Conservation (phyloP, 2,797 vertebrate species). For the Nyctalus aviator region DNA sequence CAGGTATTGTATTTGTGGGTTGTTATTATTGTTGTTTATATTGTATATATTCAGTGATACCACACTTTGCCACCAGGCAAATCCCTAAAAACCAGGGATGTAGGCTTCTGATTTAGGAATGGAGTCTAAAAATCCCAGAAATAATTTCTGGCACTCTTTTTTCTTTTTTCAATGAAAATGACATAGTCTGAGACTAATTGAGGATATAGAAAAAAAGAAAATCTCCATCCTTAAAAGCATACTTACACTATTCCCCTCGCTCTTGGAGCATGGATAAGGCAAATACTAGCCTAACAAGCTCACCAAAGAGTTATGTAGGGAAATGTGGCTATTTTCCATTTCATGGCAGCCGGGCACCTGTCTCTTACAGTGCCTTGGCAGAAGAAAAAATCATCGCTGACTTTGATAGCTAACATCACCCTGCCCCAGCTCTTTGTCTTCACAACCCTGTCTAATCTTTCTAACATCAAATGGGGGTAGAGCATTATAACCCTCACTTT, state of each 20-base stretch:
- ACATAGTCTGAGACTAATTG: not conserved
- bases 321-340: not conserved
- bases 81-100: slow-evolving; percentile 30
- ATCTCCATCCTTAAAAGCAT: not conserved
- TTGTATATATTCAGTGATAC: not conserved
- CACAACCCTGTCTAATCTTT: not conserved
- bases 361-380: not conserved
- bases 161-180: not conserved
- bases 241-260: not conserved
- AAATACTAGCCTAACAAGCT: not conserved
- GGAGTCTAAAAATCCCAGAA: not conserved
- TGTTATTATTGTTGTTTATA: not conserved
- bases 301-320: not conserved
- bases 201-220: not conserved
- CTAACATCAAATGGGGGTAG: not conserved
- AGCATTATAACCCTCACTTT: not conserved
- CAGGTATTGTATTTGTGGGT: slow-evolving; percentile 89
- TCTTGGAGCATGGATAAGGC: not conserved
- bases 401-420: not conserved
- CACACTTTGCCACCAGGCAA: not conserved
- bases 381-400: not conserved
- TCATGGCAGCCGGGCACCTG: not conserved
- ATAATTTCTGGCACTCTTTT: not conserved
- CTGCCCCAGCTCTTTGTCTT: not conserved
- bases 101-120: not conserved